These are phyloP conservation scores for Cenopis cana DNA, from an alignment of 2,888 invertebrate species.

Conservation along the genomic window DNA sequence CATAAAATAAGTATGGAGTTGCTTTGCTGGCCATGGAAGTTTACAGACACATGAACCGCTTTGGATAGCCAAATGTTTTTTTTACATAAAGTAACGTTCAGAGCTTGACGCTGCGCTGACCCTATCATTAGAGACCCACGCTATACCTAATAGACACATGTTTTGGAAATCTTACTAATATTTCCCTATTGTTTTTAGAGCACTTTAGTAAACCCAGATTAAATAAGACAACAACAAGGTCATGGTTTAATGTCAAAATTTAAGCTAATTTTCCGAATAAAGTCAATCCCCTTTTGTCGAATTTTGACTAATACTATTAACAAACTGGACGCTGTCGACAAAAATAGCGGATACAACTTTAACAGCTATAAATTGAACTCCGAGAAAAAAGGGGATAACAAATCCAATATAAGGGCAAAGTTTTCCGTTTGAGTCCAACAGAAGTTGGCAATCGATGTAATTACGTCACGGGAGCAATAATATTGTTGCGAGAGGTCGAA, in stretches of 20 bases:
- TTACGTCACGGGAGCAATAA: constrained; percentile 13
- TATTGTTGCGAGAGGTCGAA: constrained; percentile 12
- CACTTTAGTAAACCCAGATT: too few species aligned
- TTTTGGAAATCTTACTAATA: too few species aligned
- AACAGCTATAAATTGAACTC: constrained; percentile 10
- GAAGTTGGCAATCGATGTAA: constrained; percentile 20
- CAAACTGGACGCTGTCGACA: neutral
- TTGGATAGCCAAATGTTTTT: too few species aligned
- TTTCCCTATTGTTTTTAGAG: too few species aligned
- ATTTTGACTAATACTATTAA: neutral
- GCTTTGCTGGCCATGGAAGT: neutral
- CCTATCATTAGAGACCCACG: too few species aligned
- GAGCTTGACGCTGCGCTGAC: too few species aligned
- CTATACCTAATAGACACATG: too few species aligned
- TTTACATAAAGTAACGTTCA: too few species aligned
- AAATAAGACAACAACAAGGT: too few species aligned
- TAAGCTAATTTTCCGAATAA: too few species aligned
- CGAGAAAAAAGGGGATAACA: constrained; percentile 3
- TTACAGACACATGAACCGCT: too few species aligned
- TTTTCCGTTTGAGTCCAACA: constrained; percentile 15
- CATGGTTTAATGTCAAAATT: neutral
- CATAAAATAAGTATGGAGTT: neutral
- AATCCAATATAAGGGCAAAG: constrained; percentile 10
- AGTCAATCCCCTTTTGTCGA: neutral
- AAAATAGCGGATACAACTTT: constrained; percentile 1